Conservation (phyloP, 2,888 invertebrate species). For the Ornithoptera alexandrae region DNA sequence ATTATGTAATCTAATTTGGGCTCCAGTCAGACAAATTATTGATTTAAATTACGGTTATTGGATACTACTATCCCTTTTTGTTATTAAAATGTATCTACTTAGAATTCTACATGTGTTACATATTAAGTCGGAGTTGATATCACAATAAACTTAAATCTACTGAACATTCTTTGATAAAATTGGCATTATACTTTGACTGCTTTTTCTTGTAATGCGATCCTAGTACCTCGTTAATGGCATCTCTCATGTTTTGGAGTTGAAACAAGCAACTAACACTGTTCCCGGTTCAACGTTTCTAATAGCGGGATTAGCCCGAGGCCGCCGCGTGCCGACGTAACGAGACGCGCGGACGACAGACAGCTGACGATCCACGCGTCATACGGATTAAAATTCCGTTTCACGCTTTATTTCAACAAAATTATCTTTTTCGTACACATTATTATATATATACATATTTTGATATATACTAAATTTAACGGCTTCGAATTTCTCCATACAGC, state of each 20-base stretch:
- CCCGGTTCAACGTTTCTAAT: slow-evolving; percentile 54
- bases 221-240: slow-evolving; percentile 38
- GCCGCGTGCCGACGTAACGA: slow-evolving; percentile 65
- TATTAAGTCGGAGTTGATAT: not conserved
- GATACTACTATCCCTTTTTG: too few species aligned
- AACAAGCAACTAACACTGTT: slow-evolving; percentile 49
- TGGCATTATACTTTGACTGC: not conserved
- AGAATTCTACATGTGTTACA: not conserved
- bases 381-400: slow-evolving; percentile 25
- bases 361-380: slow-evolving; percentile 59
- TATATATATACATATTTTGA: not conserved
- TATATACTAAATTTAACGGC: not conserved
- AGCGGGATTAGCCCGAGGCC: slow-evolving; percentile 50
- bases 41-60: not conserved
- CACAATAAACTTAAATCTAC: not conserved
- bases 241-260: slow-evolving; percentile 40
- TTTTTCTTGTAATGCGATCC: not conserved
- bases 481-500: not conserved
- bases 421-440: not conserved
- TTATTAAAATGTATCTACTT: not conserved
- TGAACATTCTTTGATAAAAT: not conserved
- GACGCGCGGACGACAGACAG: slow-evolving; percentile 67
- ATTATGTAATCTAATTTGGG: not conserved
- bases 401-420: slow-evolving; percentile 12
- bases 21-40: not conserved